Conservation (phyloP, 2,888 invertebrate genomes). For the Ochropleura plecta region DNA sequence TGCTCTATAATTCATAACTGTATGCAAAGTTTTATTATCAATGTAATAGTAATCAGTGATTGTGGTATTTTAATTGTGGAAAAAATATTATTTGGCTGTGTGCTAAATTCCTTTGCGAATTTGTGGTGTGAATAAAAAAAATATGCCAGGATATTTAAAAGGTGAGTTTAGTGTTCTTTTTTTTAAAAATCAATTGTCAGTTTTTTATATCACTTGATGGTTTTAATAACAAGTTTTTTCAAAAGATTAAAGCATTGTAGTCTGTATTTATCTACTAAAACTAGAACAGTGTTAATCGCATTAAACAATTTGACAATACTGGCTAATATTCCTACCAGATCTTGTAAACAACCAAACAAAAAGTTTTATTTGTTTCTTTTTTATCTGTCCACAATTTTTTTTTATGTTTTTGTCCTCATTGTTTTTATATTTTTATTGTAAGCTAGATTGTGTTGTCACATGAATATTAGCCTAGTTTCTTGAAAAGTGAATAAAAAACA, state of each 20-base stretch:
- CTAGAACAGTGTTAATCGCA: constrained; percentile 9
- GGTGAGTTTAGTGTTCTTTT: constrained; percentile 54
- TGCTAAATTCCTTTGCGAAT: constrained; percentile 39
- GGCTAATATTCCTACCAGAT: not conserved
- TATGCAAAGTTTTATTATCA: constrained; percentile 68
- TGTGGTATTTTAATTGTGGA: constrained; percentile 59
- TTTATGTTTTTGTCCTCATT: not conserved
- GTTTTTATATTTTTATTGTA: not conserved
- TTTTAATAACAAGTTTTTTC: constrained; percentile 25
- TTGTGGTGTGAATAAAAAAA: constrained; percentile 30
- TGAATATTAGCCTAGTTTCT: not conserved
- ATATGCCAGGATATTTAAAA: constrained; percentile 28
- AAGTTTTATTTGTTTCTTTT: constrained; percentile 9
- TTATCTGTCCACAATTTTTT: not conserved
- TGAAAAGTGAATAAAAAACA: not conserved
- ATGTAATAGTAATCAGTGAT: constrained; percentile 68
- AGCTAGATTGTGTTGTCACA: not conserved
- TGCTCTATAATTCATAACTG: constrained; percentile 78
- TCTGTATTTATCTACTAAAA: constrained; percentile 31
- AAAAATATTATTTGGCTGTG: constrained; percentile 50
- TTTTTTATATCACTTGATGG: constrained; percentile 6
- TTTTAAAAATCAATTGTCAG: not conserved
- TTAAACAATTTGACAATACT: not conserved
- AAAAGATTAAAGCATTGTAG: not conserved
- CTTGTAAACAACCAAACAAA: constrained; percentile 34